Conservation (phyloP, 2,113 vertebrate species). For the Noturus placidus region DNA sequence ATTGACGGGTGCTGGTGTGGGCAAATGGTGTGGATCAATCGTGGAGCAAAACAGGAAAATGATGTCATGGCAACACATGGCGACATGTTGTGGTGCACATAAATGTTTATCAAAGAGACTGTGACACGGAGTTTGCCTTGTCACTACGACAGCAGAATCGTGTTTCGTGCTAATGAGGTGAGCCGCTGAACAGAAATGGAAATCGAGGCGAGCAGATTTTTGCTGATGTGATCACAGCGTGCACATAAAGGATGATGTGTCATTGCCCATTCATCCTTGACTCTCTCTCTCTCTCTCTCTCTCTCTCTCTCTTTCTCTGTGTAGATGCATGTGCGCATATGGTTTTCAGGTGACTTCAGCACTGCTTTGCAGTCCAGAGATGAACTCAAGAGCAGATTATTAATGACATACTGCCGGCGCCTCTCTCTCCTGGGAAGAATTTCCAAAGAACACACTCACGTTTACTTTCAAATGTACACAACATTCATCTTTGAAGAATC, state of each 20-base stretch:
- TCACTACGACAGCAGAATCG: conserved; percentile 20
- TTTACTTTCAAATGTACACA: background rate
- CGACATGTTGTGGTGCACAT: background rate
- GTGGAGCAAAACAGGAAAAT: conserved; percentile 40
- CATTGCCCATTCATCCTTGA: conserved; percentile 51
- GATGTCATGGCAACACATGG: conserved; percentile 33
- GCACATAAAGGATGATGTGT: conserved; percentile 52
- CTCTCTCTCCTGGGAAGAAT: conserved; percentile 43
- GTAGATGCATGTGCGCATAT: conserved; percentile 3
- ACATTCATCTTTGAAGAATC: background rate
- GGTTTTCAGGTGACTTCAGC: conserved; percentile 42
- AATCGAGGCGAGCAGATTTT: conserved; percentile 58
- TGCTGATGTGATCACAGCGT: conserved; percentile 65
- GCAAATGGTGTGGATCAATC: conserved; percentile 32
- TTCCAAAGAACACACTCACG: background rate
- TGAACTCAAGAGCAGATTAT: conserved; percentile 3
- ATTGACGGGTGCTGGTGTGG: conserved; percentile 53
- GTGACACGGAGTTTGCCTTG: background rate
- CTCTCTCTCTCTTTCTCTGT: background rate
- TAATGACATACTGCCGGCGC: conserved; percentile 10
- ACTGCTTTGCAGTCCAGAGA: conserved; percentile 7
- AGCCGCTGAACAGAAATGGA: conserved; percentile 52
- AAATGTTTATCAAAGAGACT: background rate
- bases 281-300: background rate
- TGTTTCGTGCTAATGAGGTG: conserved; percentile 26